Percentiles rank a stretch among this genome's conserved stretches.
These are phyloP conservation scores for Pollenia labialis DNA, from an alignment of 2,888 invertebrate species.

Conservation along the genomic window DNA sequence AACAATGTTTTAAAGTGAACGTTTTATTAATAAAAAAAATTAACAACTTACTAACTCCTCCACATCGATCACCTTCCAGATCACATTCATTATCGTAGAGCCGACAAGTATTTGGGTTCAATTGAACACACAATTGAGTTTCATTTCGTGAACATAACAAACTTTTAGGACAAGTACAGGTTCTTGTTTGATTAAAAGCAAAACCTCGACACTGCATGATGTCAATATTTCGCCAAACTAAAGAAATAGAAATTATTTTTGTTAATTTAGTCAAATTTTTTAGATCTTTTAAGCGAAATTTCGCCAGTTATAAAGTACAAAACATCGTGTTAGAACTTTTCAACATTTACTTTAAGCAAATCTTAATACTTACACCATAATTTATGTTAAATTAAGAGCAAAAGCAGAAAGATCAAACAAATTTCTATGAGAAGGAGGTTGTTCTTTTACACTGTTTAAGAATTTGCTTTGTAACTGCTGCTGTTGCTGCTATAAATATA, in stretches of 20 bases:
- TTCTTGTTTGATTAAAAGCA: conserved; percentile 43
- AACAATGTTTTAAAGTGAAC: neutral
- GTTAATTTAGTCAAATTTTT: too few relatives aligned
- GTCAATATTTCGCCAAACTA: conserved; percentile 60
- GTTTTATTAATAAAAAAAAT: neutral
- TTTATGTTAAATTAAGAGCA: neutral
- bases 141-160: conserved; percentile 45
- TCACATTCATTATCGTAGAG: conserved; percentile 59
- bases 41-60: conserved; percentile 44
- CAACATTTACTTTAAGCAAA: too few relatives aligned
- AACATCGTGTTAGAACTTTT: too few relatives aligned
- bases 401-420: neutral
- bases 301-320: too few relatives aligned
- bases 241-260: neutral
- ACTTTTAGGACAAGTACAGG: conserved; percentile 57
- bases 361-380: too few relatives aligned
- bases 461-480: neutral
- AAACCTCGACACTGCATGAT: conserved; percentile 58
- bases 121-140: conserved; percentile 52
- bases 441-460: neutral
- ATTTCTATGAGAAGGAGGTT: neutral
- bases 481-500: neutral
- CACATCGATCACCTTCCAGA: conserved; percentile 51
- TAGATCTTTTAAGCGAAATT: too few relatives aligned
- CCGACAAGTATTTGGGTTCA: conserved; percentile 41